phyloP scores from a whole-genome alignment of 2,888 invertebrate species.

The Stenodera caucasica region DNA sequence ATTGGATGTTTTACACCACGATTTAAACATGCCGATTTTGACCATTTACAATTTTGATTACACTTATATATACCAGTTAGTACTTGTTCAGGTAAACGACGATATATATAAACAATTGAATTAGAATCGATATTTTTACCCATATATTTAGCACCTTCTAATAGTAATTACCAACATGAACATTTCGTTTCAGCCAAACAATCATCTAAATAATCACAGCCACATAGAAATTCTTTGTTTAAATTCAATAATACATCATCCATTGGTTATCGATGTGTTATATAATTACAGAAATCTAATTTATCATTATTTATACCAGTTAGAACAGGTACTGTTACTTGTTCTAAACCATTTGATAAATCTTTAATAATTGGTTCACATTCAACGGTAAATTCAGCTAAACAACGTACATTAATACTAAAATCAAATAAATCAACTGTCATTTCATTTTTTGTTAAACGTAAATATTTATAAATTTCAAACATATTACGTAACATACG shows the following conservation, averaged over 20 bases:
- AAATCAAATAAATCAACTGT: conserved; percentile 92
- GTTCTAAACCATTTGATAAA: conserved; percentile 71
- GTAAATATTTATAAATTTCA: conserved; percentile 68
- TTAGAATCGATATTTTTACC: conserved; percentile 54
- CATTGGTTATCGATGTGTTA: conserved; percentile 80
- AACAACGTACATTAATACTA: conserved; percentile 75
- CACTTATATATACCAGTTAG: conserved; percentile 96
- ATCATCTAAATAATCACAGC: conserved; percentile 92
- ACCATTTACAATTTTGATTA: conserved; percentile 87
- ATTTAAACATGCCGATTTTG: conserved; percentile 77
- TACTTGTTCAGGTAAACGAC: conserved; percentile 80
- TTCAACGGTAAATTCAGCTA: conserved; percentile 80
- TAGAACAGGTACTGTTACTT: conserved; percentile 86
- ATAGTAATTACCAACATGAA: conserved; percentile 86
- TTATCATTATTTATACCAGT: conserved; percentile 84
- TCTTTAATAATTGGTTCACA: conserved; percentile 51
- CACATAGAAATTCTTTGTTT: conserved; percentile 82
- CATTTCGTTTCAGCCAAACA: conserved; percentile 85
- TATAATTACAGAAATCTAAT: conserved; percentile 86
- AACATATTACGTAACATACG: conserved; percentile 65
- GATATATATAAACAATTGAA: conserved; percentile 80
- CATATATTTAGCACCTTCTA: conserved; percentile 63
- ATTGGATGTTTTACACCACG: conserved; percentile 94
- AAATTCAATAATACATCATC: conserved; percentile 84
- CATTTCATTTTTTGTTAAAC: conserved; percentile 68